phyloP scores from a whole-genome alignment of 2,797 vertebrate genomes.

The Eulemur coronatus region DNA sequence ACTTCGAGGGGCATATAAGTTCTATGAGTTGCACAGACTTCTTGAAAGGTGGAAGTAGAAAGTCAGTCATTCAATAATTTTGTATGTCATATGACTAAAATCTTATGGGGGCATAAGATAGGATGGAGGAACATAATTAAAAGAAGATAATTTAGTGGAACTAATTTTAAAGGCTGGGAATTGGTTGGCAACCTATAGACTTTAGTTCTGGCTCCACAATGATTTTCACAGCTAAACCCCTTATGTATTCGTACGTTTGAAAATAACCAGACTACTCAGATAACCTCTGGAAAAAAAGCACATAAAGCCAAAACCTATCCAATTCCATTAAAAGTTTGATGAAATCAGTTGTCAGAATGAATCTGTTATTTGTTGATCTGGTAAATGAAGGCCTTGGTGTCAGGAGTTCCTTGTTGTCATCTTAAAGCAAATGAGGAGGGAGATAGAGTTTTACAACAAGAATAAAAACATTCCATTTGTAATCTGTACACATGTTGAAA shows the following conservation, averaged over 20 bases:
- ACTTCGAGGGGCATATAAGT: not conserved
- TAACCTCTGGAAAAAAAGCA: not conserved
- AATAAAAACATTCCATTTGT: not conserved
- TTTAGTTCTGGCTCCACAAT: not conserved
- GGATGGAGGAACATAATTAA: not conserved
- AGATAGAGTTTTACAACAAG: not conserved
- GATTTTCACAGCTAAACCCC: not conserved
- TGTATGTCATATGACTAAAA: not conserved
- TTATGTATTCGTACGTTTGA: not conserved
- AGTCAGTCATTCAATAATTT: conserved; percentile 12
- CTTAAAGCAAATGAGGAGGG: not conserved
- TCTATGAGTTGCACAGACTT: not conserved
- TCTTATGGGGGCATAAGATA: not conserved
- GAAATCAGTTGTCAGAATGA: not conserved
- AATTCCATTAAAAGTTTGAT: not conserved
- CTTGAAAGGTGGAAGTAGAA: not conserved
- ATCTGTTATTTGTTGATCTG: not conserved
- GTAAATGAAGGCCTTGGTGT: not conserved
- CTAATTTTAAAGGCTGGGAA: not conserved
- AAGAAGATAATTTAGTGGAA: conserved; percentile 43
- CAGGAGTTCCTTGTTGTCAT: not conserved
- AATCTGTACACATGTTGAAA: not conserved
- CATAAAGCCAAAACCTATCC: not conserved
- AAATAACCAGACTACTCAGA: not conserved
- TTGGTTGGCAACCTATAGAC: not conserved